Conservation (phyloP, 2,888 invertebrate species). For the Hypena proboscidalis region DNA sequence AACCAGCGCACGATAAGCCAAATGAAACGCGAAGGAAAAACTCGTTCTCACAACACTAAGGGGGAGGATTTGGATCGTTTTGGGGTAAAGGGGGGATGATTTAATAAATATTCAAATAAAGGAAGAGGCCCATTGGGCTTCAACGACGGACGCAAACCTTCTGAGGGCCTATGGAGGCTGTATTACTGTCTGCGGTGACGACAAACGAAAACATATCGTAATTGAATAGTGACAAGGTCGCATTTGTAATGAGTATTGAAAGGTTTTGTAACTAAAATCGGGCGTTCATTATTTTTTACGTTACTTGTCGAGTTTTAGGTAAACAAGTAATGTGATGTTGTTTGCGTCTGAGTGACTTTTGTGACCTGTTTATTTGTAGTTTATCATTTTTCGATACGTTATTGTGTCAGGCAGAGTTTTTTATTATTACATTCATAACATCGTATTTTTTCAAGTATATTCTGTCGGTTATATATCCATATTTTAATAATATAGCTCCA, state of each 20-base stretch:
- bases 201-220: conserved; percentile 32
- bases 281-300: conserved; percentile 36
- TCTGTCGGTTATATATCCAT: too few relatives aligned
- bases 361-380: background rate
- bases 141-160: conserved; percentile 51
- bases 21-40: conserved; percentile 57
- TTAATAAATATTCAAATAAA: conserved; percentile 80
- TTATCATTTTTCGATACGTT: too few relatives aligned
- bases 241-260: conserved; percentile 14
- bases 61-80: conserved; percentile 43
- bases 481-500: too few relatives aligned
- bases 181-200: conserved; percentile 34
- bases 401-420: too few relatives aligned
- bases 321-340: conserved; percentile 23
- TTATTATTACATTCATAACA: too few relatives aligned
- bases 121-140: conserved; percentile 59
- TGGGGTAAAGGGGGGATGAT: conserved; percentile 54
- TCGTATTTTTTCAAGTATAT: too few relatives aligned
- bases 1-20: conserved; percentile 54
- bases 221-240: conserved; percentile 23
- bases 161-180: conserved; percentile 30
- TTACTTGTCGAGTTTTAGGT: conserved; percentile 19
- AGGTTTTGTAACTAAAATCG: conserved; percentile 26
- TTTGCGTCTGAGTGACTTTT: conserved; percentile 6
- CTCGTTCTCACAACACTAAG: conserved; percentile 62